A percentile compares a stretch with the other conserved stretches of the same genome.
phyloP scores from a whole-genome alignment of 2,797 vertebrate species.

The Botia kubotai region DNA sequence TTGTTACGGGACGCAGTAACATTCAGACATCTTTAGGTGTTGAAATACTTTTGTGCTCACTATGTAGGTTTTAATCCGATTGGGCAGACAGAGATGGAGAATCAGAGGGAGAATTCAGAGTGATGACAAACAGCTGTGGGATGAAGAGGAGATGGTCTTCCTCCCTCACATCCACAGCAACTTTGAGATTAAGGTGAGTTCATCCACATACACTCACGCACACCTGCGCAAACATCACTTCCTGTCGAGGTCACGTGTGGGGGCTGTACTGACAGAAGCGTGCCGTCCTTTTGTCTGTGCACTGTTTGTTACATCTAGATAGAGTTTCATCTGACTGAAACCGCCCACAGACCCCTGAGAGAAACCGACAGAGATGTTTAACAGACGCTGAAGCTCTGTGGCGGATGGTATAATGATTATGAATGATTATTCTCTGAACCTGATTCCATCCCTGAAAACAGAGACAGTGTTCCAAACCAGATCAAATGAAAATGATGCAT shows the following conservation, averaged over 20 bases:
- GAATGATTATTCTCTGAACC: slow-evolving; percentile 29
- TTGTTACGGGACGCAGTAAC: not conserved
- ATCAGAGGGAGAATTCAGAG: slow-evolving; percentile 90
- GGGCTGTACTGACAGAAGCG: slow-evolving; percentile 37
- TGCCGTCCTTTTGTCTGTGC: slow-evolving; percentile 31
- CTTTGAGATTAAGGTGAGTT: slow-evolving; percentile 92
- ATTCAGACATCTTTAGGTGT: not conserved
- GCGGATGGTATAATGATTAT: not conserved
- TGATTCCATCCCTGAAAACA: slow-evolving; percentile 19
- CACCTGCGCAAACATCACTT: slow-evolving; percentile 50
- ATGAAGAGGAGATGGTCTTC: slow-evolving; percentile 90
- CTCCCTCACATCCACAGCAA: slow-evolving; percentile 89
- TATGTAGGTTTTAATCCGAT: slow-evolving; percentile 85
- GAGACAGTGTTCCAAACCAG: not conserved
- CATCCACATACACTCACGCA: not conserved
- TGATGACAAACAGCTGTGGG: slow-evolving; percentile 92
- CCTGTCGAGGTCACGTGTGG: slow-evolving; percentile 34
- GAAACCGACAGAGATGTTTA: slow-evolving; percentile 34
- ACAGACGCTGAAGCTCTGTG: slow-evolving; percentile 19
- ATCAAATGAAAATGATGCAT: not conserved
- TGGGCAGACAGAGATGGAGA: slow-evolving; percentile 93
- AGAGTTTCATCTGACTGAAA: slow-evolving; percentile 30
- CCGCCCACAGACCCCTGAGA: slow-evolving; percentile 21
- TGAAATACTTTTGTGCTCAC: not conserved
- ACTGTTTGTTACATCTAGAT: slow-evolving; percentile 25